Base-by-base conservation (phyloP, 2,888 invertebrate species). In the Eupithecia abbreviata region DNA sequence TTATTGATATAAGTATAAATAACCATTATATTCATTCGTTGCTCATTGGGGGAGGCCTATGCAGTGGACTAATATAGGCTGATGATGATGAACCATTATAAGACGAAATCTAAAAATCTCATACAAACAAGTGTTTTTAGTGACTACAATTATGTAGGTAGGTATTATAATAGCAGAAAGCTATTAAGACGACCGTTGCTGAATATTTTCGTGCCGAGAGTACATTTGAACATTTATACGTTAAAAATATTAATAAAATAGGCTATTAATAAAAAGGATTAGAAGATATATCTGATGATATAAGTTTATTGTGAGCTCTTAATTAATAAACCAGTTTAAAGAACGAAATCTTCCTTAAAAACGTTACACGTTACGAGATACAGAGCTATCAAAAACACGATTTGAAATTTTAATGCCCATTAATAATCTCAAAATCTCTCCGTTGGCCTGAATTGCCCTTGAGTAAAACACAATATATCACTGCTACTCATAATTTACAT, bases 401-500 rank as follows among this genome's bases (percentile, higher is more conserved):
- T 66, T 71, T 42, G 1, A 72, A 66, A 68, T 69, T 47, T n/a
- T 5, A 45, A 69, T 69, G 69, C 12, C 66, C 30, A 79, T 77
- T 76, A 78, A 81, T 80, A 77, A 77, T 71, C 45, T 77, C 49
- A 66, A 78, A 67, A 70, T 71, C 75, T 76, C 49, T 76, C 66
- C 71, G 73, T 72, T 77, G 68, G 65, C 74, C 77, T 68, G 72
- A 75, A 80, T 76, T 73, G 78, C 80, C 76, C 71, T 77, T 74
- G 68, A 80, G 79, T 75, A 77, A 78, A 73, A 76, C 73, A 62
- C 75, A 77, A 81, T 80, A 81, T 81, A 82, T 81, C 81, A 80
- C 79, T 42, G 45, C 49, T 79, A 77, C 77, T 72, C 81, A 83
- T 81, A 81, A 84, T 85, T 89, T 85, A 85, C 86, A 89, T 86